A percentile compares a stretch with the other conserved stretches of the same genome.
phyloP scores from a whole-genome alignment of 2,888 invertebrate genomes.

The Empis livida region DNA sequence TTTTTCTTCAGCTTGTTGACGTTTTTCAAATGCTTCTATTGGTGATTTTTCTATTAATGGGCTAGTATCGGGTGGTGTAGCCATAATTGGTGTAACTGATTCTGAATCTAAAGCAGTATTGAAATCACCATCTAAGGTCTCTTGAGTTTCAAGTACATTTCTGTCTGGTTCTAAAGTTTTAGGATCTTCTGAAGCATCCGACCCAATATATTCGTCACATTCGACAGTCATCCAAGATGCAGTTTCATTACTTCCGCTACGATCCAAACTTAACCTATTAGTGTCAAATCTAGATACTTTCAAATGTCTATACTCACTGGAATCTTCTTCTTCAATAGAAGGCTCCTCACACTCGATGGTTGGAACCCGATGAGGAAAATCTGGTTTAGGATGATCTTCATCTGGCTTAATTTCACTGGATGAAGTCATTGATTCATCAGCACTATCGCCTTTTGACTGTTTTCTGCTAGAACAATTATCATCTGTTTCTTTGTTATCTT shows the following conservation, averaged over 20 bases:
- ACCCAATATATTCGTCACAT: conserved; percentile 51
- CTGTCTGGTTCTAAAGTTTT: conserved; percentile 29
- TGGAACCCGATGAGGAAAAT: conserved; percentile 31
- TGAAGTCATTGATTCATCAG: conserved; percentile 56
- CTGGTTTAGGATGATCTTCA: conserved; percentile 17
- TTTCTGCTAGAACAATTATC: conserved; percentile 26
- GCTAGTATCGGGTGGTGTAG: conserved; percentile 49
- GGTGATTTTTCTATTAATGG: conserved; percentile 41
- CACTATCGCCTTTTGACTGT: conserved; percentile 43
- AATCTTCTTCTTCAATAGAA: conserved; percentile 31
- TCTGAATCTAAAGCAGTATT: conserved; percentile 36
- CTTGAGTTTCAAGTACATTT: conserved; percentile 40
- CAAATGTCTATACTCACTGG: conserved; percentile 27
- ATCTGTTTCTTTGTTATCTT: conserved; percentile 32
- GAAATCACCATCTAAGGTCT: conserved; percentile 44
- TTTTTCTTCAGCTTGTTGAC: conserved; percentile 10
- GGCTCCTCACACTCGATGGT: conserved; percentile 37
- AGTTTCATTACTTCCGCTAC: conserved; percentile 53
- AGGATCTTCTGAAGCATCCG: conserved; percentile 46
- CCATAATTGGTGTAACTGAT: conserved; percentile 38
- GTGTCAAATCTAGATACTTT: conserved; percentile 26
- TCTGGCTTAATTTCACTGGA: conserved; percentile 46
- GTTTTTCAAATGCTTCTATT: conserved; percentile 27
- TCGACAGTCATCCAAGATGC: conserved; percentile 55
- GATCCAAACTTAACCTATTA: conserved; percentile 32